Evolutionary conservation across 2,113 vertebrate species (phyloP), one percentile per base, ranked within the genome.

Genomic region (Amphiprion percula): DNA sequence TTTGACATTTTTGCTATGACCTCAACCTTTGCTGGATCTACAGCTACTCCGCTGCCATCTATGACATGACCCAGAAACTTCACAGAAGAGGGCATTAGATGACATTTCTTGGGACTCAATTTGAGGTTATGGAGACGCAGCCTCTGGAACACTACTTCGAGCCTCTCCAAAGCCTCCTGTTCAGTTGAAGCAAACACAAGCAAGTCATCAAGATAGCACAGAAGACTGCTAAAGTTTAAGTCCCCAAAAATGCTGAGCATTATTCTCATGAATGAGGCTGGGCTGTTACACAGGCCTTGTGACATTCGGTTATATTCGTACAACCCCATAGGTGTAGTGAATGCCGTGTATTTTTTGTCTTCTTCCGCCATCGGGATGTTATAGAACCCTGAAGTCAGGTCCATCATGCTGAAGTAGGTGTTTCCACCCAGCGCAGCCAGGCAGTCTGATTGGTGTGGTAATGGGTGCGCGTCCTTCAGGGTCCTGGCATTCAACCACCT

Each of bases 191-290:
- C 39, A 33, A 59, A 76, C 8, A 67, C 30, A 1, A 76, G 15
- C 2, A 76, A 0, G 8, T 75, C 39, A 1, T 75, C 74, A 3
- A 77, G n/a, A 2, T 68, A 77, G 11, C 75, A 78, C 1, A 78
- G 9, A 0, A 78, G 50, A 21, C 23, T 70, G 33, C 30, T 44
- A 26, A 69, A 77, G 1, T 77, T 77, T 19, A 52, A 37, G 15
- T 80, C 54, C 2, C 65, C 72, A 68, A 60, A 74, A 14, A 74
- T 60, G 14, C 61, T 73, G 1, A 49, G 67, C 67, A 78, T 70
- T 19, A 70, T 61, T 0, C 15, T 4, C 67, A 70, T 78, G 2
- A 64, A 78, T 3, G 56, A 46, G 0, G 67, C 67, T 1, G 67
- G 50, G 4, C 59, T 70, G 1, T 79, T 71, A 4, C 67, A 79